Percentiles rank a stretch among this genome's conserved stretches.
phyloP scores from a whole-genome alignment of 2,888 invertebrate species.

The Lucinisca nassula region DNA sequence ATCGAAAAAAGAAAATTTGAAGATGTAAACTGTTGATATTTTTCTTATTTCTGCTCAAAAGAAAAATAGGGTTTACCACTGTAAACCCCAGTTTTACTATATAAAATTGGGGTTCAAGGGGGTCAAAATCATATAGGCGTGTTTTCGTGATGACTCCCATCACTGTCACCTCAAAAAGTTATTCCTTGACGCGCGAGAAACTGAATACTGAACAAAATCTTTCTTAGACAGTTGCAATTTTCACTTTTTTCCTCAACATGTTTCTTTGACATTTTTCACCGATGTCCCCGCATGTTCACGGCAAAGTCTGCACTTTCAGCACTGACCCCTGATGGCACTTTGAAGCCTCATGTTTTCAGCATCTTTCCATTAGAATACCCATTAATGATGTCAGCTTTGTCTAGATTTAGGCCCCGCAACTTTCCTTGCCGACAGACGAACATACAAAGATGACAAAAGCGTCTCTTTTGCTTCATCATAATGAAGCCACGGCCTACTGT shows the following conservation, averaged over 20 bases:
- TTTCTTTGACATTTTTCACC: slow-evolving; percentile 1
- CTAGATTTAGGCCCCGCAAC: neutral
- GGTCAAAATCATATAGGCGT: too few species aligned
- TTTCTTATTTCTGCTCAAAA: too few species aligned
- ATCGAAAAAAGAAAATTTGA: too few species aligned
- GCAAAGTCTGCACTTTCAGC: neutral
- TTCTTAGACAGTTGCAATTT: neutral
- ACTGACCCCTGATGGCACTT: neutral
- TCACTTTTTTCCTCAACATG: slow-evolving; percentile 2
- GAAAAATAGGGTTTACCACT: too few species aligned
- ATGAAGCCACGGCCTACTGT: neutral
- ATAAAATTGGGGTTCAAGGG: too few species aligned
- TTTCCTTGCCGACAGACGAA: neutral
- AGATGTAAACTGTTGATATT: too few species aligned
- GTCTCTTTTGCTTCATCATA: neutral
- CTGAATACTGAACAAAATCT: neutral
- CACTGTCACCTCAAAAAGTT: neutral
- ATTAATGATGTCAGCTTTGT: neutral
- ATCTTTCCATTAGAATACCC: neutral
- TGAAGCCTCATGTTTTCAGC: neutral
- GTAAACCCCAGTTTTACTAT: too few species aligned
- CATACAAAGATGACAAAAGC: neutral
- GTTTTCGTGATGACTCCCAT: too few species aligned
- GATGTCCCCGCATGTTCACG: neutral
- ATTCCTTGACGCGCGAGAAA: slow-evolving; percentile 2